These are phyloP conservation scores for Cygnus buccinator DNA, from an alignment of 2,113 vertebrate species.

Conservation along the genomic window DNA sequence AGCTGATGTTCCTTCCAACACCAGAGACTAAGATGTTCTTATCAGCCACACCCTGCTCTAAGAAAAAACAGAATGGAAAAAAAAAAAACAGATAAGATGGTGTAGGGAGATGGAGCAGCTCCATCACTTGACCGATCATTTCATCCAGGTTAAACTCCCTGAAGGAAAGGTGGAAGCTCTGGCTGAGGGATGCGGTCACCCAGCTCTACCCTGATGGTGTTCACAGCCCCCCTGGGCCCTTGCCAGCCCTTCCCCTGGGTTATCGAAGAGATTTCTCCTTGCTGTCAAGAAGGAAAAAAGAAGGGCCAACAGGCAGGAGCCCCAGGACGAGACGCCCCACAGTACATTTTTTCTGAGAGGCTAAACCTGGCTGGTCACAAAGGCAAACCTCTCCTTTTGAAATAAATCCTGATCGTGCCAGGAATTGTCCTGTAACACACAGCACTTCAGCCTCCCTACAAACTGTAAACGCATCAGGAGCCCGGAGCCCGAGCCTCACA, in stretches of 20 bases:
- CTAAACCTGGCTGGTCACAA: neutral
- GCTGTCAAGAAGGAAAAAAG: neutral
- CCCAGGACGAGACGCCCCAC: neutral
- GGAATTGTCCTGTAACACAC: neutral
- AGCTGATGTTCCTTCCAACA: neutral
- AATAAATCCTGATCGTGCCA: neutral
- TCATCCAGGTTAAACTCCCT: neutral
- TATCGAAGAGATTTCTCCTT: neutral
- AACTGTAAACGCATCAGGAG: neutral
- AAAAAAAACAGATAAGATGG: rapidly evolving
- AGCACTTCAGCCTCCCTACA: neutral
- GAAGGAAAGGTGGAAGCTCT: neutral
- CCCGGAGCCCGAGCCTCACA: neutral
- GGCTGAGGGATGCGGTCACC: neutral
- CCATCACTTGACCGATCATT: neutral
- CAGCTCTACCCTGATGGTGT: neutral
- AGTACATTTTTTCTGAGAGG: neutral
- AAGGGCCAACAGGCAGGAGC: neutral
- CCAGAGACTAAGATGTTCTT: neutral
- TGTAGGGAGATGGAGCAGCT: neutral
- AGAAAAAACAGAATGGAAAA: neutral
- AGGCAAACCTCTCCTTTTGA: neutral
- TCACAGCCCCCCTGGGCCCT: neutral
- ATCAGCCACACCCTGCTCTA: neutral
- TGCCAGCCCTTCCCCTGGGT: neutral